phyloP scores from a whole-genome alignment of 2,797 vertebrate genomes.

The Gastrophryne carolinensis region DNA sequence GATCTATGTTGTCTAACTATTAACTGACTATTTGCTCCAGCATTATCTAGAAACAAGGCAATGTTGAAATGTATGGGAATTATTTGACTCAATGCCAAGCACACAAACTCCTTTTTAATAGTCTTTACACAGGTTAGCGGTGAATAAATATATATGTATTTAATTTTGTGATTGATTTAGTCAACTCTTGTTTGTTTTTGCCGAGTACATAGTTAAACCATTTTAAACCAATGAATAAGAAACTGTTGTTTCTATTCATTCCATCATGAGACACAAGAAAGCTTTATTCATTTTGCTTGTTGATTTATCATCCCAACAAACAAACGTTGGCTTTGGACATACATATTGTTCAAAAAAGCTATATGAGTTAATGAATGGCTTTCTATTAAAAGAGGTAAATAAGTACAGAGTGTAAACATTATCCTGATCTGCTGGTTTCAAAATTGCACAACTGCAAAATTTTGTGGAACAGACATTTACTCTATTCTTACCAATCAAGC shows the following conservation, averaged over 20 bases:
- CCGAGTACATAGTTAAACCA: background rate
- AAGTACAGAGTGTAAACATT: too few species aligned
- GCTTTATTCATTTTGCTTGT: background rate
- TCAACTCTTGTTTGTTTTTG: constrained; percentile 10
- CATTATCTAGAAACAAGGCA: background rate
- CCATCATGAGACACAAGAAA: background rate
- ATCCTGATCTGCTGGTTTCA: too few species aligned
- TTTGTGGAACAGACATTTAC: too few species aligned
- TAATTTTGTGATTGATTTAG: constrained; percentile 1
- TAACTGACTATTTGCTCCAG: constrained; percentile 26
- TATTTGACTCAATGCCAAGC: background rate
- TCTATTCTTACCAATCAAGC: too few species aligned
- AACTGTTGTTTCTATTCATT: background rate
- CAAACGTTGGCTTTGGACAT: background rate
- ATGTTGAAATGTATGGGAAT: background rate
- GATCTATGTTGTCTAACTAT: constrained; percentile 24
- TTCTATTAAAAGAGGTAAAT: too few species aligned
- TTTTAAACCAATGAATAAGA: background rate
- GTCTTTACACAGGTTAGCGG: background rate
- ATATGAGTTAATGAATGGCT: too few species aligned
- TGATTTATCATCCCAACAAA: background rate
- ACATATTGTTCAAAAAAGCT: too few species aligned
- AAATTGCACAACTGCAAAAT: too few species aligned
- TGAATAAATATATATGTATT: background rate
- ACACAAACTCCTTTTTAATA: background rate